Conservation (phyloP, 2,113 vertebrate species). For the Cisticola juncidis region DNA sequence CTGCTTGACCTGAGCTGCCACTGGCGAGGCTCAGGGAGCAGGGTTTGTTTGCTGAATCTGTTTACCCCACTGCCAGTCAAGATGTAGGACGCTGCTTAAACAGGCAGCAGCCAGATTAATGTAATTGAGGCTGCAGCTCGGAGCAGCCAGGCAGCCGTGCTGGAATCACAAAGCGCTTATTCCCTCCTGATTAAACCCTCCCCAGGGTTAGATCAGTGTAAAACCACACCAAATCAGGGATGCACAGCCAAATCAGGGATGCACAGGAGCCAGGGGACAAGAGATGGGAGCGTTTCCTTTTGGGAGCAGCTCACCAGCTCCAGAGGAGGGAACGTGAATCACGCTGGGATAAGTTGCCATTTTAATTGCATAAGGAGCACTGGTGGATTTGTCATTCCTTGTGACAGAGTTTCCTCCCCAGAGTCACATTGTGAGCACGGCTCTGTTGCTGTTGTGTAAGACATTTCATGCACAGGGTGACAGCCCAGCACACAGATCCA, state of each 20-base stretch:
- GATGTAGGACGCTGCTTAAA: neutral
- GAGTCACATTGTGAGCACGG: neutral
- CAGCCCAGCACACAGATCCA: neutral
- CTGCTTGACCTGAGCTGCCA: slow-evolving; percentile 42
- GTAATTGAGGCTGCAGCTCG: neutral
- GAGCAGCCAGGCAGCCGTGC: neutral
- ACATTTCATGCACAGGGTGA: neutral
- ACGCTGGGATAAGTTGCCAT: neutral
- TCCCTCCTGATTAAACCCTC: slow-evolving; percentile 2
- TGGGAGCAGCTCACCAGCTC: neutral
- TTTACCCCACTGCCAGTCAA: slow-evolving; percentile 7
- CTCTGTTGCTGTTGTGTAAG: neutral
- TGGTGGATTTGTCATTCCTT: slow-evolving; percentile 33
- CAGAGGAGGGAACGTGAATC: neutral
- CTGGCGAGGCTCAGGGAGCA: neutral
- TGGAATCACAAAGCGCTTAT: neutral
- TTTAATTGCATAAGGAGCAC: slow-evolving; percentile 13
- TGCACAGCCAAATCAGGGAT: neutral
- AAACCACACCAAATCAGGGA: neutral
- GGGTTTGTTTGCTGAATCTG: slow-evolving; percentile 26
- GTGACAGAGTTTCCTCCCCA: neutral
- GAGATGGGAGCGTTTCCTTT: neutral
- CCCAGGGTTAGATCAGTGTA: neutral
- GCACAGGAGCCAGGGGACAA: neutral
- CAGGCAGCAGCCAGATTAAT: slow-evolving; percentile 23